Evolutionary conservation across 2,113 vertebrate species (phyloP), one percentile per base, ranked within the genome.

Genomic region (Coptodon rendalli): DNA sequence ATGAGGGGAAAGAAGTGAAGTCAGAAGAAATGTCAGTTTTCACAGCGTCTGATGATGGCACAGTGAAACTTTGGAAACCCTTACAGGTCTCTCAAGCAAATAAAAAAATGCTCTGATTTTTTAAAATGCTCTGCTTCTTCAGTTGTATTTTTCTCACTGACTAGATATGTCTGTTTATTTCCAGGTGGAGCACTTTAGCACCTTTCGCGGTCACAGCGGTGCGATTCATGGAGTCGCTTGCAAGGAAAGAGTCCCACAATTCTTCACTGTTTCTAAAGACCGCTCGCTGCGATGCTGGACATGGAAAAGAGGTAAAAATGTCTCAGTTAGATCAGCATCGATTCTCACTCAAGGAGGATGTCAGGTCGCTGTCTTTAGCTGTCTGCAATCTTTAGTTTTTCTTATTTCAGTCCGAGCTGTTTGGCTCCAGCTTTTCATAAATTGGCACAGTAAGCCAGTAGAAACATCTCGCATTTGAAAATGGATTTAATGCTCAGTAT

Each of bases 11-110:
- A 43, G 80, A 92, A 7, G 53, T 52, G 3, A 91, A 82, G 6
- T 14, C 89, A 2, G 93, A 94, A 16, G 93, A 95, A 4, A 54
- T 97, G 73, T 80, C 93, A 1, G 94, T 96, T 52, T 50, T 95
- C 43, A 96, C 97, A 5, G 95, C 95, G 0, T 96, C 96, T 34
- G 96, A 95, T 10, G 97, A 97, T 36, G 96, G 96, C 61, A 93
- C 86, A 3, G 95, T 95, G 56, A 90, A 94, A 63, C 80, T 97
- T 45, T 97, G 96, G 96, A 95, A 95, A 31, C 96, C 96, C 9
- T 91, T 97, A 22, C 91, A 97, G 96, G 97, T 97, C 34, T 34
- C 83, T 73, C 7, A 3, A 8, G 57, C 10, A 6, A 56, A 45
- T 17, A n/a, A 2, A 43, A 27, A 27, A 5, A 81, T 9, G 22